Percentiles rank a stretch among this genome's conserved stretches.
These are phyloP conservation scores for Enteromius treurensis DNA, from an alignment of 2,797 vertebrate species.

Conservation along the genomic window DNA sequence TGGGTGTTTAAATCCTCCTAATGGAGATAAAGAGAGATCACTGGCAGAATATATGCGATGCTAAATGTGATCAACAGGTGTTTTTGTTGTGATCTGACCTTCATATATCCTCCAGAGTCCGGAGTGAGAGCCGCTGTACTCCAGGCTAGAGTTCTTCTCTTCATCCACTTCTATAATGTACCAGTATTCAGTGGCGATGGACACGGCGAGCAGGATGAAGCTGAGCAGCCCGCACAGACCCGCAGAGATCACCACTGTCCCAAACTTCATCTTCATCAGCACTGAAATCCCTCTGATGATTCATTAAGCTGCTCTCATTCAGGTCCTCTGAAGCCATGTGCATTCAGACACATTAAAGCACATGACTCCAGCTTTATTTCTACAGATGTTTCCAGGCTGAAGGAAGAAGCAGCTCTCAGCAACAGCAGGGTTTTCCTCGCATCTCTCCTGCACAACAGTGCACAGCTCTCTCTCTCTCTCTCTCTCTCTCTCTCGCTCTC, in stretches of 20 bases:
- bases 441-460: neutral
- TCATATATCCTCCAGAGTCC: slow-evolving; percentile 83
- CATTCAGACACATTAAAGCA: neutral
- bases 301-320: neutral
- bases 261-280: slow-evolving; percentile 58
- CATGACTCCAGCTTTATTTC: neutral
- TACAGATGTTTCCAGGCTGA: neutral
- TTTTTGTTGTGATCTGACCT: slow-evolving; percentile 71
- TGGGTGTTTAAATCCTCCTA: neutral
- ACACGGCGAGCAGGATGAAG: slow-evolving; percentile 77
- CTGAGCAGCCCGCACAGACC: slow-evolving; percentile 77
- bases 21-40: neutral
- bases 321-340: neutral
- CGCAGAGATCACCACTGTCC: slow-evolving; percentile 70
- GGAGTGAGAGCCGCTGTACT: slow-evolving; percentile 78
- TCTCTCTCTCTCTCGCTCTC: too few species aligned
- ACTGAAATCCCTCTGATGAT: neutral
- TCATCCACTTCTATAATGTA: slow-evolving; percentile 82
- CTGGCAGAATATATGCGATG: neutral
- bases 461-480: too few species aligned
- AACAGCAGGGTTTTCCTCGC: neutral
- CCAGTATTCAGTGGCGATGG: slow-evolving; percentile 84
- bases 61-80: neutral
- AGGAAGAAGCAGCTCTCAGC: neutral
- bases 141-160: slow-evolving; percentile 65